Evolutionary conservation across 37 sponge, comb jelly and placozoan species (phyloP), one percentile per base, ranked within the genome.

Genomic region (Ephydatia muelleri): DNA sequence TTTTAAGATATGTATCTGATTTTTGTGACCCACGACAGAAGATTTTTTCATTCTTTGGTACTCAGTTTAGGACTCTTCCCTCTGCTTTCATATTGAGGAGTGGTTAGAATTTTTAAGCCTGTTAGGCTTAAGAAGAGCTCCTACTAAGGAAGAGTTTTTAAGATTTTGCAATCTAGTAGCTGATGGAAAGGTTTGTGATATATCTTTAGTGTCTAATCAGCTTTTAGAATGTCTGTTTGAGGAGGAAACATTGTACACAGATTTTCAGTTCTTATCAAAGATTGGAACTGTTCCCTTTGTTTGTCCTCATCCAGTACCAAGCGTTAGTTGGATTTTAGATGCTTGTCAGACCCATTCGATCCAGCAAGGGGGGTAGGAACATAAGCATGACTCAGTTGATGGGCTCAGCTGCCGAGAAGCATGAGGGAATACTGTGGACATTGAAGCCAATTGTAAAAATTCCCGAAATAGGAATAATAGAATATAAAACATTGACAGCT

Each of bases 81-180:
- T 48, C 37, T 33, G 36, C 11, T 90, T 76, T 39, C 57, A 57
- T 57, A 1, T 19, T 57, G 0, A 1, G 66, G 65, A 25, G 40
- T 90, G 90, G 90, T 22, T 85, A 38, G 67, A 49, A 13, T 90
- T 90, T 39, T 90, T 90, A n/a, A 27, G 5, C 49, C n/a, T 43
- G 1, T 38, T 85, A 11, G 82, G 77, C 13, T 47, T 90, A 1
- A 49, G 72, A 34, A 34, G 12, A 40, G 6, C 49, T 11, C 16
- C 80, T 11, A 75, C 72, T 9, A 32, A 73, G 19, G 19, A 66
- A 33, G 90, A 89, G 33, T 89, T 40, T 80, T 6, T 80, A 27
- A 0, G 38, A 28, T 37, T 89, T 11, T 79, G 81, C 28, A 1
- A 39, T 0, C 19, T 73, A 13, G 39, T 79, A 48, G 75, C 90